Evolutionary conservation across 2,888 invertebrate genomes (phyloP), one percentile per base, ranked within the genome.

Genomic region (Tipula confusa): DNA sequence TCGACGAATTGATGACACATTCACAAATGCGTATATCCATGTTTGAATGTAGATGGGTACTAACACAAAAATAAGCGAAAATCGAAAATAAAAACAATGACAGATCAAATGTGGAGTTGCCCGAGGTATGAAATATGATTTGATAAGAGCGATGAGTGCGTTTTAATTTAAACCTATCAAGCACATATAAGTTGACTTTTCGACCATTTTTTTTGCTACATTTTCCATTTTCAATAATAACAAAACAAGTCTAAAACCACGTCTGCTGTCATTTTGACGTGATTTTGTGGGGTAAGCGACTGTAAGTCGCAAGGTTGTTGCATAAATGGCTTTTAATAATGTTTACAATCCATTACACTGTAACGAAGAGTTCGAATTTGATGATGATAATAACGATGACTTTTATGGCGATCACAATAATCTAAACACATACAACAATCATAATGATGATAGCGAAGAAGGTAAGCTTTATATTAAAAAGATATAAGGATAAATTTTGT

Each of bases 361-460:
- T 24, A 83, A 83, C 79, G 83, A 83, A 9, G 79, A 79, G 43
- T 83, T 48, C 6, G 83, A 83, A 1, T 79, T 79, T n/a, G 87
- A 87, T 11, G 86, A 86, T 79, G 87, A 87, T 7, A 85, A 86
- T 2, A 85, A 84, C 18, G 84, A 85, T 6, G 87, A 87, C 79
- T 86, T 85, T 43, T 86, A 87, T 84, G 87, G 87, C 4, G 87
- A 87, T 84, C 87, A 87, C 3, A 85, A 86, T 81, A 86, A 86
- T 29, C 86, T 86, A n/a, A 87, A 86, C 48, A 86, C 85, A 84
- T 87, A 87, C 5, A 87, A 86, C 9, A 86, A 86, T 84, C 83
- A 93, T 86, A 89, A 90, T 80, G 86, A 86, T 29, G 87, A 87
- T 85, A 92, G 92, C 86, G 92, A 92, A 86, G 92, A 92, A 90